Evolutionary conservation across 2,113 vertebrate species (phyloP), one percentile per base, ranked within the genome.

Genomic region (Salvelinus namaycush): DNA sequence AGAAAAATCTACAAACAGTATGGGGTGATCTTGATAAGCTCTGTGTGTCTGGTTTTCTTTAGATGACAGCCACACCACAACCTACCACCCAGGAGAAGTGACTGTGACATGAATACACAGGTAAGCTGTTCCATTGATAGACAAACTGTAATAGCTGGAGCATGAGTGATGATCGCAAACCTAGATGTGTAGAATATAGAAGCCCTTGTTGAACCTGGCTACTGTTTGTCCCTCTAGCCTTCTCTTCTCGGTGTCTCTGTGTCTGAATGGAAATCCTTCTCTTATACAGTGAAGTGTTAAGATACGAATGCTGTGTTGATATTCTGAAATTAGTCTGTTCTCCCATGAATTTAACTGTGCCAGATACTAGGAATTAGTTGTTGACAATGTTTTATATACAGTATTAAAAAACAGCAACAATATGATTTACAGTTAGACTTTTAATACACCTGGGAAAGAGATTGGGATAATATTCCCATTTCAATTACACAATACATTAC

Each of bases 331-430:
- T 1, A 24, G 59, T 62, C 59, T 22, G 59, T 22, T 62, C 59
- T 62, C 59, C 59, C 59, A 62, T 22, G 24, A 9, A 62, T 62
- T 7, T 62, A 24, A 24, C n/a, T n/a, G n/a, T 62, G 59, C 22
- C n/a, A 22, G 54, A 57, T 57, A 14, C 1, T 9, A 22, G 59
- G 2, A 22, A 62, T 62, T 9, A 11, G 59, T 22, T n/a, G 59
- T 54, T n/a, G 59, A 22, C 16, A 62, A 62, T 8, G 6, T 62
- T 62, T 62, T 9, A 62, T 62, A 62, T 24, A 62, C 13, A 18
- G 51, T 62, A 16, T 62, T 22, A 62, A 11, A 93, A 92, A 93
- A 88, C 85, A 87, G 87, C 93, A 88, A 82, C 91, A 90, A 91
- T 90, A 62, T 62, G 59, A 62, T 22, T 62, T 24, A 62, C 59